These are phyloP conservation scores for Lepidurus couesii DNA, from an alignment of 1,140 invertebrate genomes.

Conservation along the genomic window DNA sequence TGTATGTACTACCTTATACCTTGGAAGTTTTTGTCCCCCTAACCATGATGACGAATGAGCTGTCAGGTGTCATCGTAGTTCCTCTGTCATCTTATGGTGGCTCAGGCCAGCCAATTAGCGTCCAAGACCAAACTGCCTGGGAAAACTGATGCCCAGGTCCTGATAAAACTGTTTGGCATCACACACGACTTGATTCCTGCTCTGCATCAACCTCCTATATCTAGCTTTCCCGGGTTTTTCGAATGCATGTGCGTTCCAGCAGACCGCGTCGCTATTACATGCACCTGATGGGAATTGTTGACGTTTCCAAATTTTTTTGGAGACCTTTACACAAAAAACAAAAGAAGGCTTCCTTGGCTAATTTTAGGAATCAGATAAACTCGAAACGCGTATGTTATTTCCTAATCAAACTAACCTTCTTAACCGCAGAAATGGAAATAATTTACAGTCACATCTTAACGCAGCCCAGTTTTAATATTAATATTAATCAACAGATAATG, in stretches of 20 bases:
- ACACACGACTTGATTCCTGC: slow-evolving; percentile 18
- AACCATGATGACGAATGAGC: slow-evolving; percentile 5
- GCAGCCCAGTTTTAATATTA: too few relatives aligned
- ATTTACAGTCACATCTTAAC: too few relatives aligned
- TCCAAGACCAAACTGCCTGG: slow-evolving; percentile 17
- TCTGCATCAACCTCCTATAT: slow-evolving; percentile 5
- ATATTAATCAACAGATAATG: too few relatives aligned
- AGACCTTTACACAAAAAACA: too few relatives aligned
- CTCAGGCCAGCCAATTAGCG: slow-evolving; percentile 17
- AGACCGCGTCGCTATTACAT: neutral
- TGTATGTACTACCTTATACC: neutral
- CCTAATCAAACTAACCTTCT: too few relatives aligned
- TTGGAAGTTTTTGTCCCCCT: neutral
- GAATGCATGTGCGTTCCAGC: neutral
- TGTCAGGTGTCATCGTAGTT: slow-evolving; percentile 17
- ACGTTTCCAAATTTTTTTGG: neutral
- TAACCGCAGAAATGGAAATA: too few relatives aligned
- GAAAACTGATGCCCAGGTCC: slow-evolving; percentile 12
- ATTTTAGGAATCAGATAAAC: too few relatives aligned
- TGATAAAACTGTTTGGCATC: slow-evolving; percentile 15
- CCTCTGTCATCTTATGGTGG: slow-evolving; percentile 18
- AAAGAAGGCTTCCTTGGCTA: too few relatives aligned
- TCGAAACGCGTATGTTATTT: too few relatives aligned
- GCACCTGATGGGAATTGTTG: slow-evolving; percentile 12
- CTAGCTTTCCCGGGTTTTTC: neutral